A percentile compares a stretch with the other conserved stretches of the same genome.
Evolutionary conservation across 30 jellyfish, hydroid and myxozoan genomes (phyloP).

Genomic region (Aurelia coerulea): DNA sequence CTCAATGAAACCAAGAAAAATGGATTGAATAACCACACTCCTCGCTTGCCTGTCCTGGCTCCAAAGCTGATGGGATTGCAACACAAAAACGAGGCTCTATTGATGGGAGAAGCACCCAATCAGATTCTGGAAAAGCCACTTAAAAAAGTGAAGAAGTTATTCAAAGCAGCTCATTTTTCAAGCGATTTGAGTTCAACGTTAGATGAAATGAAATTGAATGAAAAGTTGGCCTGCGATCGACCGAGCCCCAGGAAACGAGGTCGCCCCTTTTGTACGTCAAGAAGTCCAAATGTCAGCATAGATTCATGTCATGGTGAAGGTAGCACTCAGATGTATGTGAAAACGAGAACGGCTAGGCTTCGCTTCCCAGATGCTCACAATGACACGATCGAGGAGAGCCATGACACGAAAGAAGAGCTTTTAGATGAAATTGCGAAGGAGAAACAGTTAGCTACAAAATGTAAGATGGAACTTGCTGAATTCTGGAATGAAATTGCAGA

Average conservation of each 20-base stretch:
- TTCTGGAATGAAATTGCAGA: constrained; percentile 74
- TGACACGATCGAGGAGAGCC: neutral
- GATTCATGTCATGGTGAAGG: constrained; percentile 10
- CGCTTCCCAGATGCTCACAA: neutral
- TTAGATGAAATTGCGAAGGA: constrained; percentile 47
- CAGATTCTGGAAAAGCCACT: constrained; percentile 31
- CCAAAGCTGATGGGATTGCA: constrained; percentile 92
- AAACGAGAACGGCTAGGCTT: constrained; percentile 17
- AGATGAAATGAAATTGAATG: constrained; percentile 49
- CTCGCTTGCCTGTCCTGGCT: constrained; percentile 60
- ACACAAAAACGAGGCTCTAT: constrained; percentile 72
- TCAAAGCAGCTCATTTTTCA: constrained; percentile 43
- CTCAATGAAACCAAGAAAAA: constrained; percentile 25
- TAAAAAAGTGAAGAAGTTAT: constrained; percentile 28
- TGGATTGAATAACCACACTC: constrained; percentile 6
- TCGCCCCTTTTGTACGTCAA: neutral
- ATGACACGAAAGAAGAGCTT: constrained; percentile 2
- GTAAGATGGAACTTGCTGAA: constrained; percentile 59
- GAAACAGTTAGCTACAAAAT: constrained; percentile 42
- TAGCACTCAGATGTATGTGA: neutral
- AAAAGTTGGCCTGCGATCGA: constrained; percentile 22
- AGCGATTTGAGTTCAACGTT: constrained; percentile 43
- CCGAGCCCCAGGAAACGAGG: constrained; percentile 37
- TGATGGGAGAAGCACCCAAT: constrained; percentile 84
- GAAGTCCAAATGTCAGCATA: constrained; percentile 6